Base-by-base conservation (phyloP, 2,888 invertebrate genomes). In the Melinaea menophilus region DNA sequence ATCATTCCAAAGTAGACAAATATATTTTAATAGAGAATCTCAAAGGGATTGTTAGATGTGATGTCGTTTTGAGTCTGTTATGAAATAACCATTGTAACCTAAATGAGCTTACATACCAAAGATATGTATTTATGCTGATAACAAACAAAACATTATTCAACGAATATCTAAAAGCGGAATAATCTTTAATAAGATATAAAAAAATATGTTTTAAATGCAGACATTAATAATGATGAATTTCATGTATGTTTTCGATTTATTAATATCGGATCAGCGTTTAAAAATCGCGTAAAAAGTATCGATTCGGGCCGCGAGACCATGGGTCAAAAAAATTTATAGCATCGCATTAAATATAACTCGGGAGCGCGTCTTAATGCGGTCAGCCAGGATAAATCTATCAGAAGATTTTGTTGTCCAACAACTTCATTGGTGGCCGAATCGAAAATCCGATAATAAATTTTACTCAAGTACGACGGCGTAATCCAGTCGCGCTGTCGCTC, bases 391-490 rank as follows among this genome's bases (percentile, higher is more conserved):
- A 89, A 89, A 90, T 90, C 89, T 90, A 90, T 90, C 90, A 90
- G 88, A 89, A 90, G 90, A 90, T 89, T 90, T 89, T 89, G 89
- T 89, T 88, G 89, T 89, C 88, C 88, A 87, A 90, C 90, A 90
- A 88, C 90, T 88, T 90, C 90, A 90, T 90, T 89, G 90, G 90
- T 90, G 90, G 90, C 89, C 90, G 87, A 88, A 88, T 88, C 88
- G 89, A 89, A 89, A 90, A 90, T 90, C 90, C 88, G 85, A 90
- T 88, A 88, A 90, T 90, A 90, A 90, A 90, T 90, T 89, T 88
- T 84, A 89, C 89, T 89, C 88, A 88, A 88, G 86, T 84, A 86
- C 88, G 90, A 90, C 90, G 88, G 88, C 83, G 88, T 90, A 90
- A 90, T 88, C 90, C 90, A 86, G 87, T 82, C 88, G 86, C 84